phyloP scores from a whole-genome alignment of 35 echinoderm and acorn worm genomes.

The Eucidaris tribuloides region DNA sequence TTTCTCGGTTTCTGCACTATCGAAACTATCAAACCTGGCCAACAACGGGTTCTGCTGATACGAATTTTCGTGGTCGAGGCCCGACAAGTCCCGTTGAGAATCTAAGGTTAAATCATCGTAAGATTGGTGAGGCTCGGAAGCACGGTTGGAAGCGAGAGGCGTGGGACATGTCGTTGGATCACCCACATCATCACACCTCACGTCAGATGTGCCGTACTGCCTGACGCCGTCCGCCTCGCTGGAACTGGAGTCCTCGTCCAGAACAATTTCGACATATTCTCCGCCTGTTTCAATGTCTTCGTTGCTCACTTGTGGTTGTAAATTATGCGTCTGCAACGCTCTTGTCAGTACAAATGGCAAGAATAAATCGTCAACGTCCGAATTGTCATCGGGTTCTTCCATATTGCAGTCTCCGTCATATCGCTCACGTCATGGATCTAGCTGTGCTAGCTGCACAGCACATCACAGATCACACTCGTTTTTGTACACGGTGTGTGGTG shows the following conservation, averaged over 20 bases:
- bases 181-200: not conserved
- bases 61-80: not conserved
- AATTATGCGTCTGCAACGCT: not conserved
- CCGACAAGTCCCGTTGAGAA: not conserved
- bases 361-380: conserved; percentile 19
- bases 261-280: conserved; percentile 25
- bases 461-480: no score
- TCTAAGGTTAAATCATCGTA: not conserved
- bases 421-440: no score
- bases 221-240: not conserved
- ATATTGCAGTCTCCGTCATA: no score
- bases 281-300: not conserved
- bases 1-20: conserved; percentile 33
- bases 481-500: no score
- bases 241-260: conserved; percentile 13
- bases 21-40: conserved; percentile 29
- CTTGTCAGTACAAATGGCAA: conserved; percentile 11
- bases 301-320: not conserved
- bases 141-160: not conserved
- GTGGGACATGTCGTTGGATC: not conserved
- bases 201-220: no score
- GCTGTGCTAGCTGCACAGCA: no score
- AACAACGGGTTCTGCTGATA: not conserved
- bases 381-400: conserved; percentile 32
- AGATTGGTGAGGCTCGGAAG: not conserved